Conservation (phyloP, 1,140 invertebrate genomes). For the Ceratoteleas bidentatus region DNA sequence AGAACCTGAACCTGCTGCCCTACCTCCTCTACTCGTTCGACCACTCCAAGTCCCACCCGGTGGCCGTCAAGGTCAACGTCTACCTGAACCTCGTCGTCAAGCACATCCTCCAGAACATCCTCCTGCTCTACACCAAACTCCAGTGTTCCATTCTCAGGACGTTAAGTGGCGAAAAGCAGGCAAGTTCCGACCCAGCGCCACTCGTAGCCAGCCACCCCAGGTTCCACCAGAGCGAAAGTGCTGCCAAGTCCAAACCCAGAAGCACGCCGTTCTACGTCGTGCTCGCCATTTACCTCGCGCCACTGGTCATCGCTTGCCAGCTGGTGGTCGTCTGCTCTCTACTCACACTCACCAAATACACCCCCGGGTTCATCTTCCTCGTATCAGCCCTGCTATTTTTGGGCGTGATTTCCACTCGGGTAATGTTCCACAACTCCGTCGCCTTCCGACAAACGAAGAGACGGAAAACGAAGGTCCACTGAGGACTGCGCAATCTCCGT, state of each 20-base stretch:
- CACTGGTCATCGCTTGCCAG: constrained; percentile 70
- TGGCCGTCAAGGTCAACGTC: constrained; percentile 72
- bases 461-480: constrained; percentile 62
- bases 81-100: constrained; percentile 69
- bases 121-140: constrained; percentile 70
- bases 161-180: constrained; percentile 17
- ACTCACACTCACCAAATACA: constrained; percentile 72
- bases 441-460: constrained; percentile 41
- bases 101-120: constrained; percentile 67
- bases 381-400: constrained; percentile 71
- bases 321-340: constrained; percentile 68
- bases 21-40: constrained; percentile 78
- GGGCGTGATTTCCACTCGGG: constrained; percentile 72
- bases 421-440: constrained; percentile 70
- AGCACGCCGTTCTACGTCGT: constrained; percentile 56
- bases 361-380: constrained; percentile 78
- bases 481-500: constrained; percentile 3
- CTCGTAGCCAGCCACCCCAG: constrained; percentile 1
- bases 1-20: constrained; percentile 78
- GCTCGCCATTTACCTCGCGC: constrained; percentile 74
- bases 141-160: constrained; percentile 46
- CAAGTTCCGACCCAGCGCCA: constrained; percentile 15
- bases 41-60: constrained; percentile 75
- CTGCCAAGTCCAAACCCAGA: constrained; percentile 65
- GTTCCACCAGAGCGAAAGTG: constrained; percentile 22